Evolutionary conservation across 2,888 invertebrate species (phyloP).

Genomic region (Aporophyla nigra): DNA sequence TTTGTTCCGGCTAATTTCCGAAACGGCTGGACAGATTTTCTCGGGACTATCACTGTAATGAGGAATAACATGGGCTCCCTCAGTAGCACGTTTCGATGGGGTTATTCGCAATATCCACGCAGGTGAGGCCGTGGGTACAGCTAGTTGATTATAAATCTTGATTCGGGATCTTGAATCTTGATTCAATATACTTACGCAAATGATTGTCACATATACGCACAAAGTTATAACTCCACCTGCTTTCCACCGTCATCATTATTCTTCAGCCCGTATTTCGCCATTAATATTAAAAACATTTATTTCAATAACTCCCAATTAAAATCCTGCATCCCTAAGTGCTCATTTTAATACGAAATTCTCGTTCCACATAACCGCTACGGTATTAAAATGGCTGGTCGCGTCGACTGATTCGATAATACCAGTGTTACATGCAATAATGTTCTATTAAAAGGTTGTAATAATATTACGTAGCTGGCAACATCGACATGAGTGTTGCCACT

Average conservation of each 20-base stretch:
- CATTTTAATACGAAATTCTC: conserved; percentile 48
- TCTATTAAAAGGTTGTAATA: conserved; percentile 58
- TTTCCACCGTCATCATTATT: conserved; percentile 13
- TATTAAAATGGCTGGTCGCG: conserved; percentile 50
- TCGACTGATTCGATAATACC: conserved; percentile 49
- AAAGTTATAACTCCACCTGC: background rate
- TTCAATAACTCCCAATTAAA: conserved; percentile 53
- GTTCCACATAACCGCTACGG: conserved; percentile 21
- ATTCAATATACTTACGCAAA: background rate
- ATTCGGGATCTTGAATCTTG: no score
- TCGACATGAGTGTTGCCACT: conserved; percentile 45
- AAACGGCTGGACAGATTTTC: no score
- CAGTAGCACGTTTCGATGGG: no score
- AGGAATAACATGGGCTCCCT: no score
- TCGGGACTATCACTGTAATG: no score
- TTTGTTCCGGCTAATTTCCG: no score
- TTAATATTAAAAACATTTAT: conserved; percentile 37
- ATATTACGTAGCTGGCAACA: conserved; percentile 34
- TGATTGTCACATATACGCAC: background rate
- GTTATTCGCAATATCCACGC: no score
- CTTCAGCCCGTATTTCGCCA: background rate
- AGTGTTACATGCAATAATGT: conserved; percentile 51
- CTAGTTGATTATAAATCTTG: background rate
- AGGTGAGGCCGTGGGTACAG: no score
- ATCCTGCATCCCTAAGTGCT: conserved; percentile 34